Base-by-base conservation (phyloP, 2,113 vertebrate species). In the Thinocorus orbignyianus region DNA sequence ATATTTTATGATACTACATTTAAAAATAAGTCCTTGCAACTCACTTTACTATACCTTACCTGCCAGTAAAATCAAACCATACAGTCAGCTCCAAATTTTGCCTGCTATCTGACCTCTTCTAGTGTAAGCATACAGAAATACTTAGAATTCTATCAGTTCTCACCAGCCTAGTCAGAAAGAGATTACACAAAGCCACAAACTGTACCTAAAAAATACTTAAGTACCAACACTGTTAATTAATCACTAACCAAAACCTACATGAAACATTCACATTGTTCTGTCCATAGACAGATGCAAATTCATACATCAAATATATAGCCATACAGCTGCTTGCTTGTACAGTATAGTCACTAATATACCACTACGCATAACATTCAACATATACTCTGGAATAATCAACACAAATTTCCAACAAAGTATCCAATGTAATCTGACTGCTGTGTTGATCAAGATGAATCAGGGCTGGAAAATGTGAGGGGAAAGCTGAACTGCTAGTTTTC, bases 371-470 rank as follows among this genome's bases (percentile, higher is more conserved):
- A 51, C 11, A n/a, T n/a, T 46, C 28, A 90, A 7, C 13, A 30
- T 2, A 2, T 23, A 62, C 12, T 23, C 23, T 31, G 11, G 17
- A 72, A 39, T 8, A 77, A 41, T 10, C 49, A 42, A 0, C 0
- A 1, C 17, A 60, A 72, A 80, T 7, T 49, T 51, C 83, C 42
- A 86, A 11, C 5, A 15, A 77, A 77, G 5, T 61, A 73, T n/a
- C 57, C 61, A 30, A 30, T 33, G 57, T 44, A 26, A 65, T 81
- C 60, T 28, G 23, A 65, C 24, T 48, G 37, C 73, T 49, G 9
- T 17, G 12, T 51, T 73, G 30, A 65, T 81, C 37, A 83, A 81
- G 46, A 5, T 49, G 37, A 88, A 94, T 1, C 39, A 13, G 64
- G 24, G 52, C 31, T 81, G 57, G 6, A 80, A 83, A 89, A 57